Conservation (phyloP, 2,888 invertebrate species). For the Oasisia sp. region DNA sequence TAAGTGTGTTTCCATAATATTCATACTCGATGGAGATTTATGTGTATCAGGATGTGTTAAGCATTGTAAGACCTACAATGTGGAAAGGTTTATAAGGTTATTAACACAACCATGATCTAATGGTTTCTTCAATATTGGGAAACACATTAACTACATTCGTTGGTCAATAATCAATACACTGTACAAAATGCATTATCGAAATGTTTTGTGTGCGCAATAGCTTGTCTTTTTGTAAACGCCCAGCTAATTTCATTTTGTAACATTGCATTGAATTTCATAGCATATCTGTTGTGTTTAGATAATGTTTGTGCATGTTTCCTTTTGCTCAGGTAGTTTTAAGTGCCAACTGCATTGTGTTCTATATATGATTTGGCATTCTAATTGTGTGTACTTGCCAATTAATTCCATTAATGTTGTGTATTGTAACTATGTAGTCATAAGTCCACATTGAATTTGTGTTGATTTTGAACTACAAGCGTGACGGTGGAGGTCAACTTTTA, state of each 20-base stretch:
- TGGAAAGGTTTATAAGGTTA: not conserved
- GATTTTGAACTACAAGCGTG: not conserved
- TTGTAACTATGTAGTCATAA: not conserved
- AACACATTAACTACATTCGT: not conserved
- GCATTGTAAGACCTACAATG: not conserved
- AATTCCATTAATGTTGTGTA: not conserved
- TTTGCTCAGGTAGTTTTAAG: not conserved
- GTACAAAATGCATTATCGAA: not conserved
- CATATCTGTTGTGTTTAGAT: not conserved
- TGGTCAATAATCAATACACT: not conserved
- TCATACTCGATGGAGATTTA: not conserved
- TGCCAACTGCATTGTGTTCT: not conserved
- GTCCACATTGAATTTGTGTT: not conserved
- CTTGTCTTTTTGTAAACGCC: not conserved
- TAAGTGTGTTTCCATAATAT: constrained; percentile 22
- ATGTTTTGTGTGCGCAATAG: not conserved
- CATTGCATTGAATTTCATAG: constrained; percentile 4
- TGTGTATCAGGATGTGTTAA: not conserved
- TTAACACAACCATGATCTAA: not conserved
- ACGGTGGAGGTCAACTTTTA: not conserved
- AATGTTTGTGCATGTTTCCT: not conserved
- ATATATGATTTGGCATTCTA: constrained; percentile 18
- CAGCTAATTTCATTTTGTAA: not conserved
- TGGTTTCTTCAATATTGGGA: not conserved
- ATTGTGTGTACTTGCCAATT: not conserved